Evolutionary conservation across 1,140 invertebrate species (phyloP).

Genomic region (Hetaerina americana): DNA sequence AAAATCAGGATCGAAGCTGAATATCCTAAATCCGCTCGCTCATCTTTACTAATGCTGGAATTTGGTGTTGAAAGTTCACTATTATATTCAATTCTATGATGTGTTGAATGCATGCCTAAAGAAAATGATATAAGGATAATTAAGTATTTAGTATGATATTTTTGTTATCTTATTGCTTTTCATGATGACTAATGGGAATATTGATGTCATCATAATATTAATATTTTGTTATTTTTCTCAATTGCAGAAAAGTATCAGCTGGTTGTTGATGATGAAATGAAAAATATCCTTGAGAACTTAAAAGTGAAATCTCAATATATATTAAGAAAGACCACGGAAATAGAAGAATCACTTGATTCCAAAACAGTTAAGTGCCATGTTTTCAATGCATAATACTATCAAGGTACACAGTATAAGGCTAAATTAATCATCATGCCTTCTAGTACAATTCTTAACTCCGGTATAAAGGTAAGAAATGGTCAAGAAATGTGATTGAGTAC

Average conservation of each 20-base stretch:
- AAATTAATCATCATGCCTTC: not conserved
- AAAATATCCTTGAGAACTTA: not conserved
- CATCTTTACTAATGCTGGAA: too few relatives aligned
- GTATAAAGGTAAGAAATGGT: too few relatives aligned
- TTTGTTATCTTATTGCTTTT: not conserved
- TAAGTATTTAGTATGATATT: not conserved
- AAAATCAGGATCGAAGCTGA: too few relatives aligned
- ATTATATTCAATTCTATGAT: not conserved
- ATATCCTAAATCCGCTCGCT: too few relatives aligned
- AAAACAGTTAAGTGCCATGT: not conserved
- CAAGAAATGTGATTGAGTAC: too few relatives aligned
- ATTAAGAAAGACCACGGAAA: not conserved
- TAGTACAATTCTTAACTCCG: too few relatives aligned
- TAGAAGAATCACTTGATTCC: not conserved
- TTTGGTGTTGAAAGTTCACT: too few relatives aligned
- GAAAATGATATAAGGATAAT: not conserved
- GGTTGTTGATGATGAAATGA: not conserved
- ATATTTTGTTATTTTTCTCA: not conserved
- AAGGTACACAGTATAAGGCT: not conserved
- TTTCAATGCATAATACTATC: not conserved
- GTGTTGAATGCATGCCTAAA: not conserved
- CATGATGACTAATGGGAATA: not conserved
- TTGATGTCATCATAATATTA: not conserved
- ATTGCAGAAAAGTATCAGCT: not conserved
- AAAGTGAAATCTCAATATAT: not conserved